Conservation (phyloP, 2,797 vertebrate genomes). For the Adrianichthys oophorus region DNA sequence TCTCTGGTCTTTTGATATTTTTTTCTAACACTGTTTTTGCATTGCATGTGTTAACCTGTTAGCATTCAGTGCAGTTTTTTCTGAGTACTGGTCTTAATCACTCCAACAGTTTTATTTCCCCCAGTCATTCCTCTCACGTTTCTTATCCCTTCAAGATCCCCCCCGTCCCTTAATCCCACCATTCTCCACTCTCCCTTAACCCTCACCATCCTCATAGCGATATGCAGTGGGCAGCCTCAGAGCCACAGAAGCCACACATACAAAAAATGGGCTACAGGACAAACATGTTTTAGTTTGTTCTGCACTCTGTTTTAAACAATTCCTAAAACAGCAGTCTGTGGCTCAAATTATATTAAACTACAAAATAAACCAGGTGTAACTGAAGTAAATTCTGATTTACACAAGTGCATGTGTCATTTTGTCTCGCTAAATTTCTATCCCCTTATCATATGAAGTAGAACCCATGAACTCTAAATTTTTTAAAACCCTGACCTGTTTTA, state of each 20-base stretch:
- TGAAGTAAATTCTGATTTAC: no score
- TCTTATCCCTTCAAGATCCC: slow-evolving; percentile 16
- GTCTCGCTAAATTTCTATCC: no score
- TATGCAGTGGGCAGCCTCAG: slow-evolving; percentile 89
- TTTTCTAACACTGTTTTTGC: slow-evolving; percentile 81
- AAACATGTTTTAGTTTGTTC: neutral
- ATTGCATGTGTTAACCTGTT: slow-evolving; percentile 94
- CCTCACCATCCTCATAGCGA: slow-evolving; percentile 74
- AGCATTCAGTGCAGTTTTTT: slow-evolving; percentile 78
- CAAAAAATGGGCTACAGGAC: slow-evolving; percentile 12
- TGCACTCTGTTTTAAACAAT: neutral
- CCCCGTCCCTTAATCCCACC: slow-evolving; percentile 50
- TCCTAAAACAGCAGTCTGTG: no score
- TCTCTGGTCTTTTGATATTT: slow-evolving; percentile 59
- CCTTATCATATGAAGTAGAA: no score
- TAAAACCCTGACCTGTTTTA: no score
- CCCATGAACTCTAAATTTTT: no score
- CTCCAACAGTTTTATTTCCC: slow-evolving; percentile 34
- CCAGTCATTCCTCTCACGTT: slow-evolving; percentile 48
- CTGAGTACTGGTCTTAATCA: slow-evolving; percentile 64
- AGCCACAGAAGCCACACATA: slow-evolving; percentile 80
- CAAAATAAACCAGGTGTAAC: no score
- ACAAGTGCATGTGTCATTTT: no score
- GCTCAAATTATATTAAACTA: no score
- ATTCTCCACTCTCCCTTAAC: slow-evolving; percentile 66